A percentile compares a stretch with the other conserved stretches of the same genome.
phyloP scores from a whole-genome alignment of 2,888 invertebrate genomes.

The Perizoma affinitatum region DNA sequence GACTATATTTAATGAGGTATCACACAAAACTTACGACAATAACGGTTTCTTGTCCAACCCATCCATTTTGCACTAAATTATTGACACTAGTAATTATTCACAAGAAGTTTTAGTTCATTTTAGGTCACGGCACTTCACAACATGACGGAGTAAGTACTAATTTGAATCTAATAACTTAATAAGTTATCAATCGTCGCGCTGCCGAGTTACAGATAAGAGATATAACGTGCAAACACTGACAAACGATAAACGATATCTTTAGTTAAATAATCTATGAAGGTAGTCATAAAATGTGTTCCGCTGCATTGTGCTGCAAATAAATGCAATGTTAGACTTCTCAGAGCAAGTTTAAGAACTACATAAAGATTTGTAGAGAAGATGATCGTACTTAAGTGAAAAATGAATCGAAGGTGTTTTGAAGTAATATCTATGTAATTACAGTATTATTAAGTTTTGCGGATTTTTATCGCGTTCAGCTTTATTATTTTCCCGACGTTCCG shows the following conservation, averaged over 20 bases:
- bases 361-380: too few relatives aligned
- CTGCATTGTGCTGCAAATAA: conserved; percentile 12
- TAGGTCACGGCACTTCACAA: conserved; percentile 25
- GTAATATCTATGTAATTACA: too few relatives aligned
- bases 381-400: too few relatives aligned
- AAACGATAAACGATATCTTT: conserved; percentile 18
- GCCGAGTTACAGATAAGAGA: conserved; percentile 35
- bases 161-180: conserved; percentile 54
- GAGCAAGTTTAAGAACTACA: too few relatives aligned
- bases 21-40: conserved; percentile 62
- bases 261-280: background rate
- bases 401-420: too few relatives aligned
- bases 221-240: conserved; percentile 18
- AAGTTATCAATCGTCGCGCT: conserved; percentile 37
- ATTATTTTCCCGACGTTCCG: too few relatives aligned
- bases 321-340: conserved; percentile 2
- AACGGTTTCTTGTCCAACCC: conserved; percentile 63
- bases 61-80: conserved; percentile 49
- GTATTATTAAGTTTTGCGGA: too few relatives aligned
- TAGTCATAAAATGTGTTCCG: conserved; percentile 9
- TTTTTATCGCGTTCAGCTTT: too few relatives aligned
- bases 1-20: too few relatives aligned
- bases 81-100: background rate
- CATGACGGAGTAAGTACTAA: conserved; percentile 44
- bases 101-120: conserved; percentile 27